Conservation (phyloP, 2,888 invertebrate species). For the Cantharis rustica region DNA sequence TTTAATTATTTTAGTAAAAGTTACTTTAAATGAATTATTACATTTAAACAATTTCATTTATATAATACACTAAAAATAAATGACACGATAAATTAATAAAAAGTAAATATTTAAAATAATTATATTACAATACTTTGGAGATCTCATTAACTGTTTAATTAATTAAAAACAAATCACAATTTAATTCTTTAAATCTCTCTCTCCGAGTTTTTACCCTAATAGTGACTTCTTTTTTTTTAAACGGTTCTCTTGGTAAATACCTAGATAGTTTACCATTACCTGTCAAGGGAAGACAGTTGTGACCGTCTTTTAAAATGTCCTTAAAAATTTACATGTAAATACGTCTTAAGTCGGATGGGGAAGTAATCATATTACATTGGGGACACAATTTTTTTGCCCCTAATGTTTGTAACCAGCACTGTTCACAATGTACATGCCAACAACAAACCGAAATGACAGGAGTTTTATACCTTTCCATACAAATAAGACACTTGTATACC, state of each 20-base stretch:
- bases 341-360: conserved; percentile 80
- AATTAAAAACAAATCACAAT: not conserved
- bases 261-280: no score
- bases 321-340: conserved; percentile 77
- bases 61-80: not conserved
- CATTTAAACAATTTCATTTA: not conserved
- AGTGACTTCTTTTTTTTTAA: no score
- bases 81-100: not conserved
- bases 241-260: no score
- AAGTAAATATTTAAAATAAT: not conserved
- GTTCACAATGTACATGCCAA: conserved; percentile 96
- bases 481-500: conserved; percentile 86
- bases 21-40: not conserved
- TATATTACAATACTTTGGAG: not conserved
- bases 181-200: not conserved
- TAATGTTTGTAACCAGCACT: conserved; percentile 72
- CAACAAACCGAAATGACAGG: conserved; percentile 93
- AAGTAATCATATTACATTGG: conserved; percentile 92
- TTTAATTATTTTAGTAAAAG: not conserved
- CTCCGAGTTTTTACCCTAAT: no score
- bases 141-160: not conserved
- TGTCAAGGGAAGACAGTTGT: no score
- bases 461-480: conserved; percentile 82
- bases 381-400: conserved; percentile 93
- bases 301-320: conserved; percentile 41